Conservation (phyloP, 30 jellyfish, hydroid and myxozoan genomes). For the Aurelia coerulea region DNA sequence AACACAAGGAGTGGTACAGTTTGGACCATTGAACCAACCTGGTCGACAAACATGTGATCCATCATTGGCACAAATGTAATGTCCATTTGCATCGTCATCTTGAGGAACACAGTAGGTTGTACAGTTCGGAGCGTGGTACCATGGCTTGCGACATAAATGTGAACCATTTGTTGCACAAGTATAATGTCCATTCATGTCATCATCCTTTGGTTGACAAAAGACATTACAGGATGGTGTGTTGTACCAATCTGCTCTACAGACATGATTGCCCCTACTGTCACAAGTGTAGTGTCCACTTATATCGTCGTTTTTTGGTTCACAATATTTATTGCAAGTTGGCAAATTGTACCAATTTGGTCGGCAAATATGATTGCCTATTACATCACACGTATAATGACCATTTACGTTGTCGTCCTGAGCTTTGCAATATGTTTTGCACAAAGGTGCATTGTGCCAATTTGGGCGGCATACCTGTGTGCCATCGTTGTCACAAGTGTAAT, state of each 20-base stretch:
- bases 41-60: slow-evolving; percentile 53
- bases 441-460: slow-evolving; percentile 22
- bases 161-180: slow-evolving; percentile 22
- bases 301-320: slow-evolving; percentile 43
- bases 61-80: slow-evolving; percentile 39
- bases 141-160: neutral
- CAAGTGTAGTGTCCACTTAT: slow-evolving; percentile 58
- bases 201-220: slow-evolving; percentile 45
- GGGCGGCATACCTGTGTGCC: slow-evolving; percentile 45
- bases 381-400: slow-evolving; percentile 46
- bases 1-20: slow-evolving; percentile 45
- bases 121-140: slow-evolving; percentile 44
- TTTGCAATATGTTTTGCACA: slow-evolving; percentile 31
- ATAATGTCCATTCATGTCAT: slow-evolving; percentile 20
- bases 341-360: slow-evolving; percentile 37
- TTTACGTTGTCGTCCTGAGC: neutral
- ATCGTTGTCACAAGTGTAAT: slow-evolving; percentile 32
- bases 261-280: slow-evolving; percentile 33
- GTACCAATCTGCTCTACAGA: slow-evolving; percentile 61
- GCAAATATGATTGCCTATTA: slow-evolving; percentile 41
- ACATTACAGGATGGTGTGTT: slow-evolving; percentile 21
- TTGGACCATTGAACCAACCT: slow-evolving; percentile 35
- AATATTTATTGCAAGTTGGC: slow-evolving; percentile 30
- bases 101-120: slow-evolving; percentile 31
- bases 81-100: slow-evolving; percentile 47